Base-by-base conservation (phyloP, 2,113 vertebrate genomes). In the Mellivora capensis region DNA sequence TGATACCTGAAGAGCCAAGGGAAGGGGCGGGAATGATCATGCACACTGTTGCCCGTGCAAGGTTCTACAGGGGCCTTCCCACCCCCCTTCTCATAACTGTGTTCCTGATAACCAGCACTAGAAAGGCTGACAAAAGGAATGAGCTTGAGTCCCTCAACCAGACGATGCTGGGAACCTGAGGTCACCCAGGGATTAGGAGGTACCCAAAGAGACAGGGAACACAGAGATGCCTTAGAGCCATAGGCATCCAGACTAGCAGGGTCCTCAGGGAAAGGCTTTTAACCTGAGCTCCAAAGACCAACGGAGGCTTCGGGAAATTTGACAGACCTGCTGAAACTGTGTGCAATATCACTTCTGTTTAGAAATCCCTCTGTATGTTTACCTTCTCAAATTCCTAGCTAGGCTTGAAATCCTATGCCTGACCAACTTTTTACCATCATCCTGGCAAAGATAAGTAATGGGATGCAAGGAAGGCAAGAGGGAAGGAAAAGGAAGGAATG, bases 41-140 rank as follows among this genome's bases (percentile, higher is more conserved):
- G 0, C 2, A 31, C 4, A 2, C 9, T 15, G 71, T 39, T 39
- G 23, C 9, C 5, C 7, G 0, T 4, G 5, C 12, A 2, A 39
- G 5, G 9, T 42, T 47, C 27, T 7, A 5, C 1, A 25, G 31
- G 7, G 20, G 7, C 1, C 13, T 37, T 44, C 6, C 39, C 5
- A 18, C 6, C 9, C 9, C 12, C 0, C 25, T 21, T 6, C 11
- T 13, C 5, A 6, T 20, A 21, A 23, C 4, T 3, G 0, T 6
- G 17, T 3, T 77, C 39, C 69, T 15, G 8, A 25, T 6, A 27
- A 9, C 3, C 13, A 42, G 15, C 7, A 1, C 1, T 52, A 18
- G 25, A 76, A 54, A 94, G 14, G 7, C 1, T 29, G 54, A 62
- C 44, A 8, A 34, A 42, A 49, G 54, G 20, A 52, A 81, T 1